A percentile compares a stretch with the other conserved stretches of the same genome.
Evolutionary conservation across 1,140 invertebrate genomes (phyloP).

Genomic region (Hycleus phaleratus): DNA sequence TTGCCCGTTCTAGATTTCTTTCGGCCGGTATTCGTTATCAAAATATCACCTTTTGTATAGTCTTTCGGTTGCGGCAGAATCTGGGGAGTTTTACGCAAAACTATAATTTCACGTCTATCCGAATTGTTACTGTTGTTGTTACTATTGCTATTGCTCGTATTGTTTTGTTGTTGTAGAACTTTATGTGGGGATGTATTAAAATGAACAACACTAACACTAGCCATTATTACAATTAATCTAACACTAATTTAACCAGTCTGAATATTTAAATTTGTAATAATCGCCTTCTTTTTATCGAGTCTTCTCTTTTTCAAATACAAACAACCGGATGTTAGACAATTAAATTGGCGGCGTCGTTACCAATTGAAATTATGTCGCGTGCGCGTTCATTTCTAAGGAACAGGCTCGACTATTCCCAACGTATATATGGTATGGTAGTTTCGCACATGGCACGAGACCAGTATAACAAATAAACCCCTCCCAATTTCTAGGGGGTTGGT

Average conservation of each 20-base stretch:
- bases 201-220: conserved; percentile 26
- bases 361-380: conserved; percentile 22
- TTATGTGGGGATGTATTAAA: conserved; percentile 29
- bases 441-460: conserved; percentile 15
- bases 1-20: conserved; percentile 28
- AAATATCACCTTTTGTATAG: conserved; percentile 18
- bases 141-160: conserved; percentile 4
- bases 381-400: conserved; percentile 17
- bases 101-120: conserved; percentile 25
- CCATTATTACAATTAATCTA: conserved; percentile 18
- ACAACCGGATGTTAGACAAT: conserved; percentile 12
- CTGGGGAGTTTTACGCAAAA: conserved; percentile 24
- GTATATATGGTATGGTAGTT: not conserved
- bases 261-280: not conserved
- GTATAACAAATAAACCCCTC: conserved; percentile 12
- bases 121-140: not conserved
- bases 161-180: conserved; percentile 35
- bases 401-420: conserved; percentile 9
- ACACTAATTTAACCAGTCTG: conserved; percentile 1
- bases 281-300: conserved; percentile 5
- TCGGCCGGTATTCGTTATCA: conserved; percentile 27
- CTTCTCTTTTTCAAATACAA: conserved; percentile 7
- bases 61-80: conserved; percentile 11
- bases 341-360: not conserved
- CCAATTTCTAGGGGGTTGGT: conserved; percentile 8